Base-by-base conservation (phyloP, 2,797 vertebrate genomes). In the Myotis pilosus region DNA sequence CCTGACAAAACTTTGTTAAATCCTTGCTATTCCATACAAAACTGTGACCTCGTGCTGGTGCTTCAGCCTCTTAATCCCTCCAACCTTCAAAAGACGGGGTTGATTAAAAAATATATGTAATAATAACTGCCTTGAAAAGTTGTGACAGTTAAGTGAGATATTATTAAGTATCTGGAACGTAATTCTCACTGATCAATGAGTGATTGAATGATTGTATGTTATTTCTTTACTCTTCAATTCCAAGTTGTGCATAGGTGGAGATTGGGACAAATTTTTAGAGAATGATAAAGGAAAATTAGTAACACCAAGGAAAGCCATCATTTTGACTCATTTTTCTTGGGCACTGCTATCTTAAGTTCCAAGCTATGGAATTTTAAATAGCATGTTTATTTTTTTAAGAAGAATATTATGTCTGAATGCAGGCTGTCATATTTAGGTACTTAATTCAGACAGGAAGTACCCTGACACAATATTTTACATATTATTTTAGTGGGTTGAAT, bases 401-500 rank as follows among this genome's bases (percentile, higher is more conserved):
- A 87, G 30, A 91, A 55, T 94, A 92, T 92, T 90, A 69, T 90
- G 23, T 86, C 81, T 94, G 51, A 96, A 97, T 62, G 12, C 47
- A 95, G 28, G 5, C 38, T 95, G 83, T 92, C 57, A 92, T 82
- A 55, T 80, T 66, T 2, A 83, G 66, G 19, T n/a, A 89, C 96
- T 97, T 97, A 96, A 80, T 96, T 95, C 62, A 90, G 33, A 72
- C 44, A 23, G 0, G 38, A 72, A 96, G 74, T 74, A 13, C 84
- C 82, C 60, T 89, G 53, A 94, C 94, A 76, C 23, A 96, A 92
- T 91, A 41, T 93, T 97, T 94, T 93, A 75, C 91, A 96, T 89
- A 19, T 76, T 97, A 94, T 74, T 96, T 74, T 96, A 53, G 17
- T 94, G 9, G 44, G 33, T 95, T 96, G 82, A 93, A 89, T 91